A percentile compares a stretch with the other conserved stretches of the same genome.
These are phyloP conservation scores for Chamaetylas fuelleborni DNA, from an alignment of 2,113 vertebrate species.

Conservation along the genomic window DNA sequence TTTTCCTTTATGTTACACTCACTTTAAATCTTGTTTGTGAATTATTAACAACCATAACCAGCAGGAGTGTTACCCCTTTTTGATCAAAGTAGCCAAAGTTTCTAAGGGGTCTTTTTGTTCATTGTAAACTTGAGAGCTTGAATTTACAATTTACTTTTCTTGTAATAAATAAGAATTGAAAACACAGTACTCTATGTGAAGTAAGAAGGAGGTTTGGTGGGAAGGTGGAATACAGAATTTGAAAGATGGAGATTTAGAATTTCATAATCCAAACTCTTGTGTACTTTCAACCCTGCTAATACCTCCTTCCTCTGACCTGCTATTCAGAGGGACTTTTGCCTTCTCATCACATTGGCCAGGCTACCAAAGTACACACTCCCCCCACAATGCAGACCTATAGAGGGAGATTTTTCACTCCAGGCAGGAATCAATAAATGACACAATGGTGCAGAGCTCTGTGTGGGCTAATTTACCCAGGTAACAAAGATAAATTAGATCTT, in stretches of 20 bases:
- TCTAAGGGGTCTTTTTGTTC: neutral
- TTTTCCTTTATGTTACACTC: neutral
- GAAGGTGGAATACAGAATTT: neutral
- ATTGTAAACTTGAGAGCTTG: neutral
- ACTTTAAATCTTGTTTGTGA: conserved; percentile 46
- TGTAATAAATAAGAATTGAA: neutral
- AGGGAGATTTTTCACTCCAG: neutral
- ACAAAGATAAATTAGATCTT: neutral
- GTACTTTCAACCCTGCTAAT: neutral
- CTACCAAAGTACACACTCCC: fast-evolving
- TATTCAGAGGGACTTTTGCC: neutral
- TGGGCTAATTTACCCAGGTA: neutral
- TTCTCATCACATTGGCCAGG: neutral
- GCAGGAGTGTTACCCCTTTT: neutral
- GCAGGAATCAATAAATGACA: neutral
- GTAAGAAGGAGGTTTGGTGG: neutral
- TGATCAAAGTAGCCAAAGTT: neutral
- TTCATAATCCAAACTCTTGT: neutral
- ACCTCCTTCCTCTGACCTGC: neutral
- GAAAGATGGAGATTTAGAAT: neutral
- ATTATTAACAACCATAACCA: conserved; percentile 46
- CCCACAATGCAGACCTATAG: neutral
- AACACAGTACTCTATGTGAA: neutral
- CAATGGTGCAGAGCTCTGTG: neutral
- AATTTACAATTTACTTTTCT: neutral